These are phyloP conservation scores for Heliconius charithonia DNA, from an alignment of 2,888 invertebrate genomes.

Conservation along the genomic window DNA sequence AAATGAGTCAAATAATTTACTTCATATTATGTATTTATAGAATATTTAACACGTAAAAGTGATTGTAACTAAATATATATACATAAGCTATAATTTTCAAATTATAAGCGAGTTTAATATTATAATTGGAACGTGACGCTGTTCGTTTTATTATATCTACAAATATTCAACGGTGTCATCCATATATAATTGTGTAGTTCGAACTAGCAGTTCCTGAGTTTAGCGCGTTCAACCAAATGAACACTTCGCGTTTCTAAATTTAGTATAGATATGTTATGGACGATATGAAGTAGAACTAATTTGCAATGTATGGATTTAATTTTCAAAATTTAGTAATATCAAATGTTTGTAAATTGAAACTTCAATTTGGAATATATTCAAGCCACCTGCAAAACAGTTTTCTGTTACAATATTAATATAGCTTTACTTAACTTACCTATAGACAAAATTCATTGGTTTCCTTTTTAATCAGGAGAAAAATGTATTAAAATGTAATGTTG, in stretches of 20 bases:
- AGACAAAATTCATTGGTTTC: not conserved
- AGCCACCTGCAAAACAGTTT: not conserved
- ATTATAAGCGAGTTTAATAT: no score
- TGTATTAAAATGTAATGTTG: no score
- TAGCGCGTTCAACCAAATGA: not conserved
- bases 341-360: not conserved
- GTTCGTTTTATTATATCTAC: no score
- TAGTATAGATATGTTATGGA: not conserved
- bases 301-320: not conserved
- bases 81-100: no score
- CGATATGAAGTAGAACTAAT: not conserved
- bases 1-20: no score
- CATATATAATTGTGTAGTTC: not conserved
- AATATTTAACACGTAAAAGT: no score
- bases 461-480: no score
- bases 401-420: not conserved
- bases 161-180: no score
- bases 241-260: not conserved
- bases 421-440: not conserved
- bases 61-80: no score
- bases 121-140: no score
- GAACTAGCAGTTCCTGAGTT: not conserved
- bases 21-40: no score
- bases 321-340: not conserved
- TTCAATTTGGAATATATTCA: not conserved